A percentile compares a stretch with the other conserved stretches of the same genome.
Evolutionary conservation across 2,797 vertebrate species (phyloP).

Genomic region (Xenops minutus): DNA sequence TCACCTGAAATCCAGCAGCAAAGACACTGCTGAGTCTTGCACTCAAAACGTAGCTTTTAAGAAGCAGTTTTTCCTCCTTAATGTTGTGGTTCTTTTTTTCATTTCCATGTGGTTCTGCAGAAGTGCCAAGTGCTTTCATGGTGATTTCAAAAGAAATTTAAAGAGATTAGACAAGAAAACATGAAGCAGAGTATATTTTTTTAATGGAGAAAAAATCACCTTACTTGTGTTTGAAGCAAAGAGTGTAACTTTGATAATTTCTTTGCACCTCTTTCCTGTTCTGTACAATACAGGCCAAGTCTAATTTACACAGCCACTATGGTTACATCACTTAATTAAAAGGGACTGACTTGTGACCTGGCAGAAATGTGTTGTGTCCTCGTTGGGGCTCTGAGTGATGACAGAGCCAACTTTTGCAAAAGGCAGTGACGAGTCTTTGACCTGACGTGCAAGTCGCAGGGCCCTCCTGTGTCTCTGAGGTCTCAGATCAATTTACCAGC

Average conservation of each 20-base stretch:
- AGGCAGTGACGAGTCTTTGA: constrained; percentile 19
- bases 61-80: background rate
- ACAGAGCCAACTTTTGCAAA: background rate
- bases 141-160: background rate
- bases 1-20: constrained; percentile 43
- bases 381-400: background rate
- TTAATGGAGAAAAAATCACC: background rate
- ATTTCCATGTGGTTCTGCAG: background rate
- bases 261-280: background rate
- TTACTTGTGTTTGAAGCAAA: background rate
- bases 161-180: background rate
- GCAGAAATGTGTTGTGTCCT: background rate
- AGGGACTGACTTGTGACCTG: background rate
- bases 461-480: background rate
- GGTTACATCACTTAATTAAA: background rate
- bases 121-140: background rate
- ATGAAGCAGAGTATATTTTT: background rate
- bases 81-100: background rate
- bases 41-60: background rate
- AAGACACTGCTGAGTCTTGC: background rate
- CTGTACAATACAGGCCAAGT: background rate
- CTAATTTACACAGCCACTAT: background rate
- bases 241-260: background rate
- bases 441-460: background rate
- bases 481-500: background rate